Percentiles rank a stretch among this genome's conserved stretches.
Evolutionary conservation across 2,888 invertebrate species (phyloP).

Genomic region (Agonopterix arenella): DNA sequence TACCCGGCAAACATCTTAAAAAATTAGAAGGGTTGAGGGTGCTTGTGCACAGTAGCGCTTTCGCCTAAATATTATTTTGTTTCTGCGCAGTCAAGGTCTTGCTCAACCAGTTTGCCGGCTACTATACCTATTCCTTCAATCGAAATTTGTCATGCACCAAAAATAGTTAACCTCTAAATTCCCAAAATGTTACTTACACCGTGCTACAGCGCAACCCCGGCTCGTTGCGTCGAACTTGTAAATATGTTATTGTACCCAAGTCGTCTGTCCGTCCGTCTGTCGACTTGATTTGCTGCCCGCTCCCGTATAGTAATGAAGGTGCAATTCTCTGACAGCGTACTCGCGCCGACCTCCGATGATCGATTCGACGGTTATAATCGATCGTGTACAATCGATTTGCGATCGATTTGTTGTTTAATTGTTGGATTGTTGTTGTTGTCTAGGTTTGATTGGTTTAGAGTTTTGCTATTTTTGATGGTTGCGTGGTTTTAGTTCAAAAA

Average conservation of each 20-base stretch:
- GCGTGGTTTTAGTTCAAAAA: too few species aligned
- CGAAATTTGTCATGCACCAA: neutral
- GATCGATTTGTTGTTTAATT: conserved; percentile 45
- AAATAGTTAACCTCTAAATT: neutral
- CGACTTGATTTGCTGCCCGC: conserved; percentile 55
- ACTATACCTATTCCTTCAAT: too few species aligned
- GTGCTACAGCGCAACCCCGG: conserved; percentile 9
- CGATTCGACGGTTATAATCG: conserved; percentile 28
- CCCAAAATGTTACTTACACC: neutral
- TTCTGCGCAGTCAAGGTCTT: too few species aligned
- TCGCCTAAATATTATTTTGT: too few species aligned
- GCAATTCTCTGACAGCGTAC: conserved; percentile 46
- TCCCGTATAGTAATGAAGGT: conserved; percentile 64
- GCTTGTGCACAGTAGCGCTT: too few species aligned
- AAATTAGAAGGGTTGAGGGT: neutral
- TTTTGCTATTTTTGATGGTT: too few species aligned
- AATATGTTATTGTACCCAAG: conserved; percentile 59
- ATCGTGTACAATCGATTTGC: conserved; percentile 47
- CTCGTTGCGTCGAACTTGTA: conserved; percentile 42
- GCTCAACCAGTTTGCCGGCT: too few species aligned
- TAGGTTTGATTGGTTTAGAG: too few species aligned
- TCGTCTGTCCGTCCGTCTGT: conserved; percentile 57
- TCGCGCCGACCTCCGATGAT: conserved; percentile 32
- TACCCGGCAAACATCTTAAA: neutral
- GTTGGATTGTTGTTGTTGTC: neutral